Conservation (phyloP, 2,888 invertebrate genomes). For the Kryphioiulus occultus region DNA sequence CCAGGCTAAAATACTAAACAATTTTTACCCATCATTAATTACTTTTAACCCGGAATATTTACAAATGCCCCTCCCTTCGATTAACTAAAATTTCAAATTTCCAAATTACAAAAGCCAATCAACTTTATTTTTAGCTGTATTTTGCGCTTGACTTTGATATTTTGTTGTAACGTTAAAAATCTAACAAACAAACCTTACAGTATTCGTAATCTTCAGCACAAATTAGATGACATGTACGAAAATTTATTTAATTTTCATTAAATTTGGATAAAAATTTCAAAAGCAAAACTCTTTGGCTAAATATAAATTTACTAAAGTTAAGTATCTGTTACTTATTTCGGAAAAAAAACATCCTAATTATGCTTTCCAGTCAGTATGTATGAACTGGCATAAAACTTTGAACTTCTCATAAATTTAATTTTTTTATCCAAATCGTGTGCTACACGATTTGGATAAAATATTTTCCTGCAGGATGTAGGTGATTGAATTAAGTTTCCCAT, state of each 20-base stretch:
- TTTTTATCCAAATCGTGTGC: background rate
- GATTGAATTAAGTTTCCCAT: background rate
- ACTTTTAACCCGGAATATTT: too few relatives aligned
- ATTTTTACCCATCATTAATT: too few relatives aligned
- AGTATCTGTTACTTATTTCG: background rate
- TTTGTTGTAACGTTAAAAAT: background rate
- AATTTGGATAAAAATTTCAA: too few relatives aligned
- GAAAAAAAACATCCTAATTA: too few relatives aligned
- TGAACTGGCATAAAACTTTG: background rate
- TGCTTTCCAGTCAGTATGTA: too few relatives aligned
- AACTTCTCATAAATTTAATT: background rate
- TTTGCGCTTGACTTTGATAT: background rate
- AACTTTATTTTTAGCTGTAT: background rate
- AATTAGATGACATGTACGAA: too few relatives aligned
- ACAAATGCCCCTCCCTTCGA: background rate
- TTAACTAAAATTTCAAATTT: background rate
- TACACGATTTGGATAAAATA: background rate
- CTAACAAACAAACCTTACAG: too few relatives aligned
- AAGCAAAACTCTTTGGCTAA: too few relatives aligned
- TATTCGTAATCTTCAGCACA: too few relatives aligned
- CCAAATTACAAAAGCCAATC: background rate
- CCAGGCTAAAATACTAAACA: too few relatives aligned
- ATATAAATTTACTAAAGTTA: background rate
- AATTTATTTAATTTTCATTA: too few relatives aligned
- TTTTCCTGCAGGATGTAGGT: background rate